Evolutionary conservation across 2,113 vertebrate species (phyloP).

Genomic region (Pangasianodon gigas): DNA sequence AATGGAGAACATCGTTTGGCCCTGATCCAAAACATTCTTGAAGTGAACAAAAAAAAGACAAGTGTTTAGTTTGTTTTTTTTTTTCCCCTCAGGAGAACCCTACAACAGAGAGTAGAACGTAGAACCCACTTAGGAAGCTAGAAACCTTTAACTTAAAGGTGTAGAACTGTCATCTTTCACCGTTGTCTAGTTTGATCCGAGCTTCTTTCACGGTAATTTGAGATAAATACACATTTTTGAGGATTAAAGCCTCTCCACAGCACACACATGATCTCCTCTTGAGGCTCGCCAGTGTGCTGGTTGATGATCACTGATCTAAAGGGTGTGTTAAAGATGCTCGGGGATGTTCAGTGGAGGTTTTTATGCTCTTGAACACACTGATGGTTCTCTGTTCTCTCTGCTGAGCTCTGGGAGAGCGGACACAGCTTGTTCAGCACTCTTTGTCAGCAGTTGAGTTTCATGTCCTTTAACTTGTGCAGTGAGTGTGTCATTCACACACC

Average conservation of each 20-base stretch:
- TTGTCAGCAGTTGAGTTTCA: constrained; percentile 36
- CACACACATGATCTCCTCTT: background rate
- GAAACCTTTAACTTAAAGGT: background rate
- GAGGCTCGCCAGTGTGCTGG: background rate
- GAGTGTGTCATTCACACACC: constrained; percentile 17
- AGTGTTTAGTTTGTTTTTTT: too few relatives aligned
- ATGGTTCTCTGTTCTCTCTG: constrained; percentile 27
- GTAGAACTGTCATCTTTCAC: background rate
- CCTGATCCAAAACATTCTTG: too few relatives aligned
- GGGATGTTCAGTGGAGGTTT: constrained; percentile 12
- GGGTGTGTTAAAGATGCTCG: background rate
- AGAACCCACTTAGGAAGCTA: too few relatives aligned
- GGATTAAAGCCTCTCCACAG: background rate
- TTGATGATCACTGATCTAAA: background rate
- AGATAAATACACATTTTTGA: background rate
- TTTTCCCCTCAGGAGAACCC: too few relatives aligned
- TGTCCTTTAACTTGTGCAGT: constrained; percentile 25
- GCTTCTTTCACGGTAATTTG: background rate
- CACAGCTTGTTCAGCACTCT: background rate
- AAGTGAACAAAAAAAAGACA: too few relatives aligned
- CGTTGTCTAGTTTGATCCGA: background rate
- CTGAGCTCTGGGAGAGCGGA: constrained; percentile 7
- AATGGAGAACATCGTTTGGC: too few relatives aligned
- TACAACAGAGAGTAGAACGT: too few relatives aligned
- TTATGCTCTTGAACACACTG: constrained; percentile 37